Conservation (phyloP, 2,888 invertebrate species). For the Anarsia innoxiella region DNA sequence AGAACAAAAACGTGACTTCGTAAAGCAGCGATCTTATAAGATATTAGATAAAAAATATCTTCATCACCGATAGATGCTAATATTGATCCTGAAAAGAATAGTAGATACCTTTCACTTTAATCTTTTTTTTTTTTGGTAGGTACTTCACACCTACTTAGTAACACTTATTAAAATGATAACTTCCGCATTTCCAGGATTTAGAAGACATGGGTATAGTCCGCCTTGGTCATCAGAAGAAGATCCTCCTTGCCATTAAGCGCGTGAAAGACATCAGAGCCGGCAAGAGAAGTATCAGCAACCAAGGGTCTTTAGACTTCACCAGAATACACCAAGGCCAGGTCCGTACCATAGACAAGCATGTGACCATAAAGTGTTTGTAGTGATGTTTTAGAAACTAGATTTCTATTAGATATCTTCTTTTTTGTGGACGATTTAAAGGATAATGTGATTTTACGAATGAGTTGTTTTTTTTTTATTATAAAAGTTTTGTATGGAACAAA, state of each 20-base stretch:
- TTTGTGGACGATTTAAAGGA: slow-evolving; percentile 29
- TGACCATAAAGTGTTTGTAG: slow-evolving; percentile 43
- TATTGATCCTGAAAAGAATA: too few relatives aligned
- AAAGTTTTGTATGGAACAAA: too few relatives aligned
- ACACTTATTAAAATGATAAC: too few relatives aligned
- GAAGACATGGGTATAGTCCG: slow-evolving; percentile 97
- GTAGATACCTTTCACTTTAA: too few relatives aligned
- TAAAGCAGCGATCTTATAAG: too few relatives aligned
- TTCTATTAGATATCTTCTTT: too few relatives aligned
- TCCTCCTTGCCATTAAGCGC: slow-evolving; percentile 96
- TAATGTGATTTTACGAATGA: not conserved
- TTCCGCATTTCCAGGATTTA: slow-evolving; percentile 82
- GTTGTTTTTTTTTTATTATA: slow-evolving; percentile 1
- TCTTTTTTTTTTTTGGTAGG: too few relatives aligned
- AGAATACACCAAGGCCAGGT: slow-evolving; percentile 68
- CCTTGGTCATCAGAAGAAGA: slow-evolving; percentile 98
- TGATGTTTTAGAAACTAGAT: slow-evolving; percentile 42
- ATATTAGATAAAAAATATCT: too few relatives aligned
- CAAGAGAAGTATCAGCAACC: slow-evolving; percentile 79
- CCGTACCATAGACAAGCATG: slow-evolving; percentile 35
- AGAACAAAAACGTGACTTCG: too few relatives aligned
- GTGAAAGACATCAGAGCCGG: slow-evolving; percentile 95
- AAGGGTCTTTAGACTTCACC: slow-evolving; percentile 64
- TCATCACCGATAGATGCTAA: too few relatives aligned
- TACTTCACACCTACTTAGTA: too few relatives aligned